Conservation (phyloP, 2,113 vertebrate genomes). For the Phasianus colchicus region DNA sequence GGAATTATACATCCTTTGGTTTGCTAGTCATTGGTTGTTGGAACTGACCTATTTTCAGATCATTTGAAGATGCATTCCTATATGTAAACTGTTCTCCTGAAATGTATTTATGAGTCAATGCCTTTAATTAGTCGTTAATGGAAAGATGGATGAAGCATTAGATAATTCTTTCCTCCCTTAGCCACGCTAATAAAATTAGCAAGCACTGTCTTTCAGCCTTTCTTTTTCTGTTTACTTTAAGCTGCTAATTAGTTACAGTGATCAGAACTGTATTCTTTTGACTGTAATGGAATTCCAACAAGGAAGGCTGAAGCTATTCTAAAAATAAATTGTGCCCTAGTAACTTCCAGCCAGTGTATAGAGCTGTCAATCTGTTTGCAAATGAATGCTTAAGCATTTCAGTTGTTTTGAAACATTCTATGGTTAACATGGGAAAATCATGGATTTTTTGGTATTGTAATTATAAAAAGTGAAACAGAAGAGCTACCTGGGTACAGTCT, state of each 20-base stretch:
- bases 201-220: conserved; percentile 8
- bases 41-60: neutral
- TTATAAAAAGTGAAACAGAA: neutral
- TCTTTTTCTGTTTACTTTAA: conserved; percentile 46
- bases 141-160: conserved; percentile 54
- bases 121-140: conserved; percentile 49
- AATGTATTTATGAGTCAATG: conserved; percentile 34
- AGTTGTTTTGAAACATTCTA: neutral
- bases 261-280: conserved; percentile 42
- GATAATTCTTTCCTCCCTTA: conserved; percentile 56
- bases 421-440: neutral
- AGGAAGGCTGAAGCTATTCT: conserved; percentile 8
- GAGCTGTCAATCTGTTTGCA: neutral
- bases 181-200: conserved; percentile 17
- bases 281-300: conserved; percentile 37
- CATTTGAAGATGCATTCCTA: neutral
- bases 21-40: neutral
- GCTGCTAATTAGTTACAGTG: conserved; percentile 42
- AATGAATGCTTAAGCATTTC: neutral
- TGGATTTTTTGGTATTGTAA: neutral
- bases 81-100: conserved; percentile 30
- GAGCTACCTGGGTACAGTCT: neutral
- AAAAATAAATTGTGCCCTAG: conserved; percentile 40
- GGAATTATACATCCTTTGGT: neutral
- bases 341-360: neutral